Conservation (phyloP, 2,888 invertebrate species). For the Agonopterix arenella region DNA sequence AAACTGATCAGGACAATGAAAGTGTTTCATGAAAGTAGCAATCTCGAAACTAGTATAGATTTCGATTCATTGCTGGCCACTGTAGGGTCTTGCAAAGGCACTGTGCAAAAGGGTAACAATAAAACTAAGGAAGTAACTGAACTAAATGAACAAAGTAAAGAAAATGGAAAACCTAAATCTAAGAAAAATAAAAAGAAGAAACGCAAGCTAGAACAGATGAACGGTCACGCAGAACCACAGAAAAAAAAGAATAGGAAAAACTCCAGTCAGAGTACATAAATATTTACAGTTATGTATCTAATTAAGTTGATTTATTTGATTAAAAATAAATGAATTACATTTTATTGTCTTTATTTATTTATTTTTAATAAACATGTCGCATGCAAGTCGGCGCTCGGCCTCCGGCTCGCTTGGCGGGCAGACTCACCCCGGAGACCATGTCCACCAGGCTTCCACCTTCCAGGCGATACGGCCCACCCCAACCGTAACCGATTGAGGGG, state of each 20-base stretch:
- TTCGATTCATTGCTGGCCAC: conserved; percentile 39
- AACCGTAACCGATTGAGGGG: no score
- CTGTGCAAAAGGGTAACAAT: conserved; percentile 32
- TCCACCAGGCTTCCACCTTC: no score
- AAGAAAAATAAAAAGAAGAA: conserved; percentile 51
- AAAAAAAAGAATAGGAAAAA: conserved; percentile 39
- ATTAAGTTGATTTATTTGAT: neutral
- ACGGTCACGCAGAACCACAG: conserved; percentile 38
- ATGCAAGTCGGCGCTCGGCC: neutral
- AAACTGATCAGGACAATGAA: conserved; percentile 72
- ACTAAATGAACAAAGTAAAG: conserved; percentile 23
- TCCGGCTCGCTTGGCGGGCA: no score
- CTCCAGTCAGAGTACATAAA: conserved; percentile 30
- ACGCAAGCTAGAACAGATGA: conserved; percentile 40
- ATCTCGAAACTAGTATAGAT: conserved; percentile 44
- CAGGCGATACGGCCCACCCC: no score
- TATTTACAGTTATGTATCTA: neutral
- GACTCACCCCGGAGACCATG: no score
- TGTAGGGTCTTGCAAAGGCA: conserved; percentile 40
- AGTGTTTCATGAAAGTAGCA: conserved; percentile 56
- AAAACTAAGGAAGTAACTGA: conserved; percentile 18
- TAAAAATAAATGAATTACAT: neutral
- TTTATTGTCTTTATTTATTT: neutral
- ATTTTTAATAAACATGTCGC: neutral
- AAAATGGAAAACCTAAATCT: conserved; percentile 12